phyloP scores from a whole-genome alignment of 2,797 vertebrate genomes.

The Lates japonicus region DNA sequence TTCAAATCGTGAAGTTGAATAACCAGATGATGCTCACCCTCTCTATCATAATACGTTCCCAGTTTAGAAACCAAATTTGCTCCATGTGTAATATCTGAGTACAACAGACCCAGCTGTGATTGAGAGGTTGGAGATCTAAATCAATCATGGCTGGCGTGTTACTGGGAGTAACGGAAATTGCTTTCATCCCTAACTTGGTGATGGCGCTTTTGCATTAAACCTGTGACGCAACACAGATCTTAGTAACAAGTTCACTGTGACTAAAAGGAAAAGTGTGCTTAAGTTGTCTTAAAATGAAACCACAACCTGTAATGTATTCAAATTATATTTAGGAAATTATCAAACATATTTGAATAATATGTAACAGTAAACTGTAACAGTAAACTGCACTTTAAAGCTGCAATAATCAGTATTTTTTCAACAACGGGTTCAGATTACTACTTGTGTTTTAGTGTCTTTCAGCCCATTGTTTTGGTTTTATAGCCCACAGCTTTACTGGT shows the following conservation, averaged over 20 bases:
- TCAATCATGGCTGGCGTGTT: slow-evolving; percentile 57
- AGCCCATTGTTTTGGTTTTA: background rate
- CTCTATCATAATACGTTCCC: slow-evolving; percentile 48
- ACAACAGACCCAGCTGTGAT: slow-evolving; percentile 65
- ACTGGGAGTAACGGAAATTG: slow-evolving; percentile 48
- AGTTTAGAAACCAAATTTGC: slow-evolving; percentile 63
- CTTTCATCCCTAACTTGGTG: slow-evolving; percentile 44
- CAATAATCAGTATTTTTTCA: background rate
- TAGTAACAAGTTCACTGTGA: background rate
- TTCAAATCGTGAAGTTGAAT: slow-evolving; percentile 53
- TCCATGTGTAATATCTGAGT: slow-evolving; percentile 66
- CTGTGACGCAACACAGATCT: slow-evolving; percentile 12
- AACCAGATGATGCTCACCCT: slow-evolving; percentile 68
- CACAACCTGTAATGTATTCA: background rate
- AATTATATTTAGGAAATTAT: background rate
- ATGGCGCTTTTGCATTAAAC: slow-evolving; percentile 31
- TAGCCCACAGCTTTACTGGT: background rate
- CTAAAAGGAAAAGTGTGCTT: background rate
- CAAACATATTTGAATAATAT: background rate
- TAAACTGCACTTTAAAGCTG: background rate
- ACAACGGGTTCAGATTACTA: no score
- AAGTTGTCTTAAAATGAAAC: background rate
- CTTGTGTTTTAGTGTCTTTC: background rate
- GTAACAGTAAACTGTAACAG: no score
- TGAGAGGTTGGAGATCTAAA: slow-evolving; percentile 56